Base-by-base conservation (phyloP, 2,113 vertebrate genomes). In the Peromyscus polionotus region DNA sequence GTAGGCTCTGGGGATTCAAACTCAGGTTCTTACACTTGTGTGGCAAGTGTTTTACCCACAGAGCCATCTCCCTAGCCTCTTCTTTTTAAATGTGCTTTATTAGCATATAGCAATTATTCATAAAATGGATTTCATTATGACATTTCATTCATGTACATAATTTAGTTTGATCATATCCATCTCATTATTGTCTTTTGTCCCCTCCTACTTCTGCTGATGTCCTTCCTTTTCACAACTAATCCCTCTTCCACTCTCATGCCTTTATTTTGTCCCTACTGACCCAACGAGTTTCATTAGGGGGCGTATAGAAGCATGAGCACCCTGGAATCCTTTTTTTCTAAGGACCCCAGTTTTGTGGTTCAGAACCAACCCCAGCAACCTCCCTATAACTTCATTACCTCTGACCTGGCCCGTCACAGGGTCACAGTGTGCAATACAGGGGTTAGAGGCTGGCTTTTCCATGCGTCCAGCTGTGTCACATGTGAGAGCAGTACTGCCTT, bases 381-480 rank as follows among this genome's bases (percentile, higher is more conserved):
- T 10, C n/a, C 26, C 8, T 33, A 10, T 51, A n/a, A 19, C 54
- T 5, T 26, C 1, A 5, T 68, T 67, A 7, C 7, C 0, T 73
- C 19, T 45, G 59, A 14, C 19, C 13, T 72, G 63, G 13, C 13
- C 61, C 2, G 0, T 24, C 26, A 24, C 0, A n/a, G 2, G 31
- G 65, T 11, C 31, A 3, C 75, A 1, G 48, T 57, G 20, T 22
- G 16, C 5, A 10, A 26, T 7, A 4, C 51, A 24, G 68, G 31
- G 24, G 9, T 5, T n/a, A 13, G 8, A 31, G 31, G 79, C 5
- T 28, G 83, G 24, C 0, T 22, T 67, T 59, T 13, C 88, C 22
- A 5, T 9, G 10, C 48, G 36, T 8, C n/a, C 45, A 0, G 0
- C 10, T 19, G 0, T 0, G 5, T 11, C 8, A 3, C 0, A 2